phyloP scores from a whole-genome alignment of 2,888 invertebrate species.

The Drosophila nigritarsus region DNA sequence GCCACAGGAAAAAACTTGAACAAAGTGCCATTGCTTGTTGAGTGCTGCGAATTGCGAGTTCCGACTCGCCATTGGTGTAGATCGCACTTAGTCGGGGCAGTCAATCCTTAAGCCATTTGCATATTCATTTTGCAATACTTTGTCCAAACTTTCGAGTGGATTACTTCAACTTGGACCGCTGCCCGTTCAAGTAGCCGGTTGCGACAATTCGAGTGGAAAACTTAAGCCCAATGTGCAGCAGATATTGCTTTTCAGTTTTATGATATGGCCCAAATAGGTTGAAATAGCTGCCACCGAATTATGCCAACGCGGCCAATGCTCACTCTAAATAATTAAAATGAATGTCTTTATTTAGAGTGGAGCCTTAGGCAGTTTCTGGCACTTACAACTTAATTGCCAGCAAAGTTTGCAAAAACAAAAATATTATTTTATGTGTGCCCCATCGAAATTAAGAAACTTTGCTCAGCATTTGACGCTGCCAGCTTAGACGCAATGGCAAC shows the following conservation, averaged over 20 bases:
- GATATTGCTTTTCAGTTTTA: conserved; percentile 51
- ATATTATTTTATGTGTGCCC: conserved; percentile 73
- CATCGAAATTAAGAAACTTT: conserved; percentile 71
- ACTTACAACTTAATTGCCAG: conserved; percentile 70
- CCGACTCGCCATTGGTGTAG: conserved; percentile 9
- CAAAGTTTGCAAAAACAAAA: conserved; percentile 71
- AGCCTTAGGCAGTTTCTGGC: conserved; percentile 42
- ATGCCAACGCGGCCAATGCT: conserved; percentile 28
- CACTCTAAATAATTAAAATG: conserved; percentile 72
- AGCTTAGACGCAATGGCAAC: conserved; percentile 17
- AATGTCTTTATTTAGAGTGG: conserved; percentile 59
- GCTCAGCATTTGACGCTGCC: conserved; percentile 24
- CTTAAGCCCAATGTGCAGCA: conserved; percentile 35
- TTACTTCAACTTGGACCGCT: conserved; percentile 37
- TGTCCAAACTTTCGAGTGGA: conserved; percentile 58
- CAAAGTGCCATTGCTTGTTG: conserved; percentile 68
- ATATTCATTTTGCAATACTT: conserved; percentile 75
- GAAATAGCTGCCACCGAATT: conserved; percentile 13
- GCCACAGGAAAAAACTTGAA: conserved; percentile 55
- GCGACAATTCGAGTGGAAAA: conserved; percentile 48
- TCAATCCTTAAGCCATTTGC: conserved; percentile 62
- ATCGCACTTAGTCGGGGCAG: conserved; percentile 40
- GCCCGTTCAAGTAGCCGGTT: conserved; percentile 21
- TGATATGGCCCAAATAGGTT: conserved; percentile 22
- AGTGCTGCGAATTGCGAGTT: conserved; percentile 10